Percentiles rank a stretch among this genome's conserved stretches.
These are phyloP conservation scores for Taxidea taxus DNA, from an alignment of 2,113 vertebrate species.

Conservation along the genomic window DNA sequence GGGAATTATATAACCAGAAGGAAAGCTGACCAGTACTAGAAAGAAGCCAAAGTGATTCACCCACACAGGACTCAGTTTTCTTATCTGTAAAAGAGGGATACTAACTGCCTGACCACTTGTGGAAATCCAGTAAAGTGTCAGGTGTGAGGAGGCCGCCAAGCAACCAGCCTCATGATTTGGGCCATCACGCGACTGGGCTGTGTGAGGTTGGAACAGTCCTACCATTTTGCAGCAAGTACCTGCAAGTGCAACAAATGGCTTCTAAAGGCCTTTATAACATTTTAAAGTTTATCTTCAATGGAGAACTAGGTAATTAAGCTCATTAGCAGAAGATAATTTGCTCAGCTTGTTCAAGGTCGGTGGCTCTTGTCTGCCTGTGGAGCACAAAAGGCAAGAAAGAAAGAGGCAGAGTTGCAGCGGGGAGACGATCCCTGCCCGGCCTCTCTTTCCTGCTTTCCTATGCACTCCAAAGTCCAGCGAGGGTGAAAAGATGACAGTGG, in stretches of 20 bases:
- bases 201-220: background rate
- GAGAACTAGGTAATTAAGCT: conserved; percentile 64
- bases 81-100: background rate
- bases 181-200: background rate
- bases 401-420: background rate
- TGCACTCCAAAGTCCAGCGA: background rate
- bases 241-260: conserved; percentile 7
- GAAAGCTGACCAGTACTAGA: background rate
- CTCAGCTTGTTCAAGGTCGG: conserved; percentile 39
- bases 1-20: background rate
- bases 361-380: background rate
- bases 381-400: background rate
- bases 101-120: background rate
- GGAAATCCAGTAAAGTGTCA: background rate
- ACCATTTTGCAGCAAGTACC: background rate
- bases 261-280: conserved; percentile 29
- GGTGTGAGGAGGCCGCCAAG: background rate
- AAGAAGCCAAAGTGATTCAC: background rate
- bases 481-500: background rate
- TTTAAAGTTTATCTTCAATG: conserved; percentile 47
- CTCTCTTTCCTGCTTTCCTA: background rate
- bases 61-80: background rate
- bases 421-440: rapidly evolving
- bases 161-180: background rate
- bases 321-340: conserved; percentile 68